Evolutionary conservation across 2,797 vertebrate species (phyloP), one percentile per base, ranked within the genome.

Genomic region (Arvicola amphibius): DNA sequence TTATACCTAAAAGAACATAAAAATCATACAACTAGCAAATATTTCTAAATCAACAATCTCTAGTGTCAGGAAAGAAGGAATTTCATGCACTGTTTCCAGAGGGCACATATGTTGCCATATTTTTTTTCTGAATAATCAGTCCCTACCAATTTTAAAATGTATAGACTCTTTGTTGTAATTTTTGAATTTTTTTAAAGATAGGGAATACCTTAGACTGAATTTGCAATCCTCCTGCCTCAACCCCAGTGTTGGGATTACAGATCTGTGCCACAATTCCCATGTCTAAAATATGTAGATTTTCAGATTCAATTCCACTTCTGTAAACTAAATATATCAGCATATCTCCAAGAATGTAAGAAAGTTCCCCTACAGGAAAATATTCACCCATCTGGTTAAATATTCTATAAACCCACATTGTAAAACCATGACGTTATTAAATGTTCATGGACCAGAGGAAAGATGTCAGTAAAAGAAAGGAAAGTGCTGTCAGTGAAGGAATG

Each of bases 21-120:
- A 92, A 77, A 74, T 46, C 56, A 96, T 88, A 89, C 51, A 92
- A 92, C 94, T 34, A 85, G 51, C 43, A 76, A 61, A 5, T 83
- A 32, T 61, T 80, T 43, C 80, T 85, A 69, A 32, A 78, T 3
- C 10, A 90, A 87, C 59, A 80, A 83, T 67, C 32, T 79, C 43
- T 51, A 78, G 10, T 88, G 65, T 76, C 92, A 79, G 25, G 25
- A 59, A 94, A 94, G 46, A 65, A 65, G 9, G 78, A 91, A 90
- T 87, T 94, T 93, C 63, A 92, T 74, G 21, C 32, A 80, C 2
- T 90, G 37, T 77, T 40, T 94, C 53, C 27, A 43, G 85, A 63
- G 27, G 6, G 40, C 25, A 84, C 32, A 67, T 37, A 90, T 14
- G 56, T 17, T 92, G 27, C 23, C 27, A 88, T 43, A 19, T 65